A percentile compares a stretch with the other conserved stretches of the same genome.
Evolutionary conservation across 2,797 vertebrate genomes (phyloP).

Genomic region (Peromyscus nudipes): DNA sequence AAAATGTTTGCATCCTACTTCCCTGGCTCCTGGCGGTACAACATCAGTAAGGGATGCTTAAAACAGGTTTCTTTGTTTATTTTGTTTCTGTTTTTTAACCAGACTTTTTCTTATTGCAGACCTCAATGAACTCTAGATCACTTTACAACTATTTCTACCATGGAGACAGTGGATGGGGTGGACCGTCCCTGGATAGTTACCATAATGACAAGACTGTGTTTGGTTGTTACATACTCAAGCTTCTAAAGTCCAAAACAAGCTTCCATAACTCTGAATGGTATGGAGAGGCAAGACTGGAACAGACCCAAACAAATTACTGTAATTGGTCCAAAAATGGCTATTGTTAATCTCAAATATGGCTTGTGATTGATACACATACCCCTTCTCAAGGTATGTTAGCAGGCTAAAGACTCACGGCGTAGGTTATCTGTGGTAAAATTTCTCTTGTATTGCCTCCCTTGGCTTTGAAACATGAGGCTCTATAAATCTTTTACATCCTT

Average conservation of each 20-base stretch:
- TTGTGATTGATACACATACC: not conserved
- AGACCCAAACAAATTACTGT: not conserved
- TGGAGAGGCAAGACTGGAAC: not conserved
- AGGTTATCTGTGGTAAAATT: not conserved
- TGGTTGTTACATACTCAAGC: too few species aligned
- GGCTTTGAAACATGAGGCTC: not conserved
- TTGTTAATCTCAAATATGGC: not conserved
- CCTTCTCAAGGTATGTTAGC: not conserved
- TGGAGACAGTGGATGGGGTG: too few species aligned
- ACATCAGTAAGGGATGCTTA: not conserved
- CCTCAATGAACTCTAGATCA: not conserved
- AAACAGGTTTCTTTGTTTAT: not conserved
- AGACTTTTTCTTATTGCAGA: not conserved
- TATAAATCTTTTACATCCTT: not conserved
- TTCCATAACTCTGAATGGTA: not conserved
- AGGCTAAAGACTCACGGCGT: not conserved
- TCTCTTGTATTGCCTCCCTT: not conserved
- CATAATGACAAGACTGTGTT: not conserved
- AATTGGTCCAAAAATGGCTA: not conserved
- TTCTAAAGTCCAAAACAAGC: not conserved
- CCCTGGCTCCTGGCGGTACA: not conserved
- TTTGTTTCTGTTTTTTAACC: not conserved
- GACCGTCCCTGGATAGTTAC: not conserved
- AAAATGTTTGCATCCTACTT: not conserved
- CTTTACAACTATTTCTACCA: not conserved